Evolutionary conservation across 2,113 vertebrate genomes (phyloP).

Genomic region (Oxyruncus cristatus): DNA sequence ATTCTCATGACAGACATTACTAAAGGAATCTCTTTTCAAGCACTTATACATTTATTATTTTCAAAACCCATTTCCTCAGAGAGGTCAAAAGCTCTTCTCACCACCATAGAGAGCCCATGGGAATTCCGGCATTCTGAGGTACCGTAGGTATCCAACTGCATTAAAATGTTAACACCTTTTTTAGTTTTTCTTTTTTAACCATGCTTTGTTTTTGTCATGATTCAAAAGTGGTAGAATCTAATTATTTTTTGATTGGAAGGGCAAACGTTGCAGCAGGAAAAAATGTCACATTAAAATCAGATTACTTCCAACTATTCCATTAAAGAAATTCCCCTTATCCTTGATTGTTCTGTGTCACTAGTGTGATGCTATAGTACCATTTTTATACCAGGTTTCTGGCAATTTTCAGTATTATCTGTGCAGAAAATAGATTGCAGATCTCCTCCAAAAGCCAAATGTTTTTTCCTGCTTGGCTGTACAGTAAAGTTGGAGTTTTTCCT

Average conservation of each 20-base stretch:
- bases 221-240: not conserved
- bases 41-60: not conserved
- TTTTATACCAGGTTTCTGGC: not conserved
- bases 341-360: not conserved
- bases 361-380: not conserved
- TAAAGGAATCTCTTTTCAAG: not conserved
- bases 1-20: not conserved
- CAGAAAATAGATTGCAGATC: not conserved
- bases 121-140: not conserved
- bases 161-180: not conserved
- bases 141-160: not conserved
- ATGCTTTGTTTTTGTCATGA: not conserved
- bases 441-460: not conserved
- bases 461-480: not conserved
- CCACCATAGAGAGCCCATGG: not conserved
- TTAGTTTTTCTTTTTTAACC: not conserved
- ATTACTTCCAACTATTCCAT: not conserved
- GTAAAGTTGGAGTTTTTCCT: not conserved
- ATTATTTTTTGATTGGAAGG: not conserved
- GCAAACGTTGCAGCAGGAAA: slow-evolving; percentile 1
- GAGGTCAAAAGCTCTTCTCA: slow-evolving; percentile 57
- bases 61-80: slow-evolving; percentile 34
- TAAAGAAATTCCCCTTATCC: not conserved
- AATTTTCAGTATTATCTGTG: not conserved
- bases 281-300: not conserved